Evolutionary conservation across 1,140 invertebrate species (phyloP).

Genomic region (Sycobia sp.): DNA sequence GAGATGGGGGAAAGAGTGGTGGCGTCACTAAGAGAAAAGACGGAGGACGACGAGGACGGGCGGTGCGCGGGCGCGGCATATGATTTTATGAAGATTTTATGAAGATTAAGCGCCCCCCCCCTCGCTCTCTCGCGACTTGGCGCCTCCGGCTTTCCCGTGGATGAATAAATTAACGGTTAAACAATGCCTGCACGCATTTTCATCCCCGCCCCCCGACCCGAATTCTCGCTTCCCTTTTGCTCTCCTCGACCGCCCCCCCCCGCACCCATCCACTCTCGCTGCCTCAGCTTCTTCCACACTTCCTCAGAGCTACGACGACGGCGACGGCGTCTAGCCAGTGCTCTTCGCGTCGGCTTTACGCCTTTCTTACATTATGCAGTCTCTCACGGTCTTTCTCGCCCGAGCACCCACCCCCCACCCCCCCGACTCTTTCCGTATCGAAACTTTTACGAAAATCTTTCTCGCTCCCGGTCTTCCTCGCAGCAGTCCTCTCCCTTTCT

Average conservation of each 20-base stretch:
- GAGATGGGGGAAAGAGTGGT: background rate
- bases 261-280: background rate
- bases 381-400: background rate
- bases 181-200: constrained; percentile 37
- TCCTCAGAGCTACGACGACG: background rate
- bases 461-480: too few species aligned
- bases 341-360: constrained; percentile 9
- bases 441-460: constrained; percentile 3
- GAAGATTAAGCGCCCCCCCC: constrained; percentile 31
- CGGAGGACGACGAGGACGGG: background rate
- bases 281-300: background rate
- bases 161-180: constrained; percentile 40
- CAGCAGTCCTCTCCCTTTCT: too few species aligned
- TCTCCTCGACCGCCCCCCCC: background rate
- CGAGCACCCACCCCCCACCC: background rate
- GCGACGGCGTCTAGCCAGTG: background rate
- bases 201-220: constrained; percentile 2
- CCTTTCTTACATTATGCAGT: constrained; percentile 21
- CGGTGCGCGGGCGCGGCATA: background rate
- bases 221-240: background rate
- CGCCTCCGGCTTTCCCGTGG: constrained; percentile 16
- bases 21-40: constrained; percentile 17
- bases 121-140: constrained; percentile 21
- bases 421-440: too few species aligned
- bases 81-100: constrained; percentile 36